These are phyloP conservation scores for Spilarctia lutea DNA, from an alignment of 2,888 invertebrate genomes.

Conservation along the genomic window DNA sequence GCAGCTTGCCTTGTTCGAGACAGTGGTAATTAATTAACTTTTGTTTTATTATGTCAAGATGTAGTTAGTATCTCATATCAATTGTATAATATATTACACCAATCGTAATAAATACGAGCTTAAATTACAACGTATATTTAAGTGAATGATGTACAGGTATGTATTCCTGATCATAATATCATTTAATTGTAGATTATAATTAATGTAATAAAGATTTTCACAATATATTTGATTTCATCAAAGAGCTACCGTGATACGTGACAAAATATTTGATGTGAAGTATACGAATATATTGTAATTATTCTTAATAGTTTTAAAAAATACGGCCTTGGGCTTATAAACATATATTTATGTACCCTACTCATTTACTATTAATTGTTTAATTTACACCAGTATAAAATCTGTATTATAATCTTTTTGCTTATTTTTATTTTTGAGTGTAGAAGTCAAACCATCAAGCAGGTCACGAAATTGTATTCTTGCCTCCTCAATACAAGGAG, in stretches of 20 bases:
- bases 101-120: neutral
- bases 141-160: neutral
- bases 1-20: conserved; percentile 27
- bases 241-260: neutral
- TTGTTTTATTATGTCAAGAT: conserved; percentile 26
- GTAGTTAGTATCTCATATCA: conserved; percentile 4
- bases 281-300: no score
- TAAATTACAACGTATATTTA: neutral
- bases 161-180: neutral
- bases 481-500: no score
- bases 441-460: neutral
- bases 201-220: neutral
- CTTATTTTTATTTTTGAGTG: neutral
- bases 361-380: neutral
- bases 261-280: neutral
- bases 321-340: no score
- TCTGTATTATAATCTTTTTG: neutral
- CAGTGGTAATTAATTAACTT: conserved; percentile 19
- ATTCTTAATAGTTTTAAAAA: no score
- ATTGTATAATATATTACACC: neutral
- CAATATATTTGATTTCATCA: neutral
- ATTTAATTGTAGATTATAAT: no score
- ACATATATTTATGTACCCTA: neutral
- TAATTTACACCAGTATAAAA: neutral
- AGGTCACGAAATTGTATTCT: neutral